Evolutionary conservation across 2,888 invertebrate genomes (phyloP).

Genomic region (Dasysyrphus tricinctus): DNA sequence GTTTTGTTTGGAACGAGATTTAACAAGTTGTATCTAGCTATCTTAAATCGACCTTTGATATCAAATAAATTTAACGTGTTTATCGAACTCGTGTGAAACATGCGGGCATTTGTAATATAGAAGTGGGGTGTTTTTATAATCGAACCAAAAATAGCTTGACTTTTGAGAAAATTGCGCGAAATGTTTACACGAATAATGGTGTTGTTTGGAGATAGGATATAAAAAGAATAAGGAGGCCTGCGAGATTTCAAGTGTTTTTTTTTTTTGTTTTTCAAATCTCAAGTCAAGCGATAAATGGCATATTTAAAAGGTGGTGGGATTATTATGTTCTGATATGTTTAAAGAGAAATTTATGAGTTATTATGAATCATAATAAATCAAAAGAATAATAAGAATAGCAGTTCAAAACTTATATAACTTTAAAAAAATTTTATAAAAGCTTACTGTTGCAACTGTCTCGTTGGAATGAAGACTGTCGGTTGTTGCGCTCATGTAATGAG

Average conservation of each 20-base stretch:
- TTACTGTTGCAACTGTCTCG: too few relatives aligned
- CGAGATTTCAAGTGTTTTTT: constrained; percentile 51
- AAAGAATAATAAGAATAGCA: not conserved
- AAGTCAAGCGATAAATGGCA: constrained; percentile 35
- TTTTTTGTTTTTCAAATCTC: constrained; percentile 5
- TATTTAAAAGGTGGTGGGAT: constrained; percentile 5
- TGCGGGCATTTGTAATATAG: constrained; percentile 33
- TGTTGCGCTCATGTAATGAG: too few relatives aligned
- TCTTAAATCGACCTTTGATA: constrained; percentile 41
- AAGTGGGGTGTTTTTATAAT: constrained; percentile 47
- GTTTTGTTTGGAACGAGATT: constrained; percentile 34
- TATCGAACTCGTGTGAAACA: constrained; percentile 42
- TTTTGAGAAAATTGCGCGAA: constrained; percentile 14
- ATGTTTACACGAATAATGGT: constrained; percentile 48
- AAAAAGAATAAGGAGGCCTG: not conserved
- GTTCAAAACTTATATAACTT: too few relatives aligned
- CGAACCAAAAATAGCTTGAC: constrained; percentile 40
- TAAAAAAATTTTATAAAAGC: too few relatives aligned
- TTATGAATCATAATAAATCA: not conserved
- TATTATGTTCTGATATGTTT: not conserved
- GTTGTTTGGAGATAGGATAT: not conserved
- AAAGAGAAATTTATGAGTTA: not conserved
- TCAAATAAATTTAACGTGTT: constrained; percentile 49
- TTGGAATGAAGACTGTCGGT: too few relatives aligned
- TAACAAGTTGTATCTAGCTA: not conserved